phyloP scores from a whole-genome alignment of 2,797 vertebrate species.

The Falco rusticolus region DNA sequence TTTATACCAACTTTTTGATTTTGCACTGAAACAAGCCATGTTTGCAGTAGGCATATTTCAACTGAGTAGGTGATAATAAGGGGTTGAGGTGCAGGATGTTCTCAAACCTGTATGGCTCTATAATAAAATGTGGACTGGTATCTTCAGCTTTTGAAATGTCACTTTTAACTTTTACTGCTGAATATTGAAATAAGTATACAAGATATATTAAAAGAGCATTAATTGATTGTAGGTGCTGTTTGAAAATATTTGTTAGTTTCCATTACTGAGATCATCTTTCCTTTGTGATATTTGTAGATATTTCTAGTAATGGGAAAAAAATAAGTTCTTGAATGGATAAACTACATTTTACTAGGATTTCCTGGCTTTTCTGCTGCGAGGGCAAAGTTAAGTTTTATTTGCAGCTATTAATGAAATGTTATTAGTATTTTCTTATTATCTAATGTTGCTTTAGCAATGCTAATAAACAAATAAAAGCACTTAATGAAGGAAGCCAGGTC shows the following conservation, averaged over 20 bases:
- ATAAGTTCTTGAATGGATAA: not conserved
- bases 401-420: not conserved
- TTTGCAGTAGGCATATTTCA: not conserved
- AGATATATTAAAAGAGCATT: not conserved
- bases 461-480: not conserved
- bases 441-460: not conserved
- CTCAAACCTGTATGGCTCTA: not conserved
- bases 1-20: not conserved
- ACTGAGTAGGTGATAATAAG: not conserved
- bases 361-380: not conserved
- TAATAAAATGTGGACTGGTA: not conserved
- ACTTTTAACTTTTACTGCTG: not conserved
- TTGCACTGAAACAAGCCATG: not conserved
- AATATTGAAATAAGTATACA: not conserved
- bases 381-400: not conserved
- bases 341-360: not conserved
- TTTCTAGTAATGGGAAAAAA: not conserved
- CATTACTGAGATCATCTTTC: not conserved
- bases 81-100: not conserved
- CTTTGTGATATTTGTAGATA: not conserved
- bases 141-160: not conserved
- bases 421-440: not conserved
- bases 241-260: not conserved
- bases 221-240: not conserved
- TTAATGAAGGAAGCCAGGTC: not conserved